These are phyloP conservation scores for Tineola bisselliella DNA, from an alignment of 2,888 invertebrate species.

Conservation along the genomic window DNA sequence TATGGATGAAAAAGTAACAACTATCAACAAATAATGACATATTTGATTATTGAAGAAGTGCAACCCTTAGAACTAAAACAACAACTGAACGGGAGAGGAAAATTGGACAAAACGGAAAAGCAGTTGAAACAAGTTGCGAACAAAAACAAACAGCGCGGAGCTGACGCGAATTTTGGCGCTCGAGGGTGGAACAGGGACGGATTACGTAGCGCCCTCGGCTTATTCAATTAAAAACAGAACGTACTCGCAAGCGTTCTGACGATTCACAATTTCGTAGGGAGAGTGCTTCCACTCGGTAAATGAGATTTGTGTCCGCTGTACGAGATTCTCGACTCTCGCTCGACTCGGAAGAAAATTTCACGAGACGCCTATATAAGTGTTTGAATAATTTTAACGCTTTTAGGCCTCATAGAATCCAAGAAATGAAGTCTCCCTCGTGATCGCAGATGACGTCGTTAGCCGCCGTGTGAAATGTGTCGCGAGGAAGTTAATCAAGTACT, in stretches of 20 bases:
- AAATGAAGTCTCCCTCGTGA: slow-evolving; percentile 1
- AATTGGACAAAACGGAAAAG: slow-evolving; percentile 24
- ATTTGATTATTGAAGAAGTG: not conserved
- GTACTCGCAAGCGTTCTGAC: slow-evolving; percentile 27
- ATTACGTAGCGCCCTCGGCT: slow-evolving; percentile 48
- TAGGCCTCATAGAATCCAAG: slow-evolving; percentile 5
- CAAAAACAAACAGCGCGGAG: slow-evolving; percentile 35
- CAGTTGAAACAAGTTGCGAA: slow-evolving; percentile 29
- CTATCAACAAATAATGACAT: not conserved
- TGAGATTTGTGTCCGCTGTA: slow-evolving; percentile 29
- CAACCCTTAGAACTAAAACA: slow-evolving; percentile 16
- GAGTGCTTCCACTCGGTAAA: slow-evolving; percentile 22
- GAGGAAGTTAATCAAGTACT: not conserved
- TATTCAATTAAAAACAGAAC: slow-evolving; percentile 52
- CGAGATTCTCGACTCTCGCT: slow-evolving; percentile 11
- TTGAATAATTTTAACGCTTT: slow-evolving; percentile 16
- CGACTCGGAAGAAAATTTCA: slow-evolving; percentile 16
- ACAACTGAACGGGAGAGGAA: slow-evolving; percentile 21
- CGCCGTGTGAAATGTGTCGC: not conserved
- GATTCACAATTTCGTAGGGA: slow-evolving; percentile 35
- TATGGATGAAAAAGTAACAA: too few species aligned
- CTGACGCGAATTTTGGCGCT: slow-evolving; percentile 36
- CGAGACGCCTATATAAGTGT: slow-evolving; percentile 11
- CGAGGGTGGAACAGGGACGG: slow-evolving; percentile 30
- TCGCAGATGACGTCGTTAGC: slow-evolving; percentile 12